Percentiles rank a stretch among this genome's conserved stretches.
These are phyloP conservation scores for Leptopilina drosophilae DNA, from an alignment of 2,888 invertebrate species.

Conservation along the genomic window DNA sequence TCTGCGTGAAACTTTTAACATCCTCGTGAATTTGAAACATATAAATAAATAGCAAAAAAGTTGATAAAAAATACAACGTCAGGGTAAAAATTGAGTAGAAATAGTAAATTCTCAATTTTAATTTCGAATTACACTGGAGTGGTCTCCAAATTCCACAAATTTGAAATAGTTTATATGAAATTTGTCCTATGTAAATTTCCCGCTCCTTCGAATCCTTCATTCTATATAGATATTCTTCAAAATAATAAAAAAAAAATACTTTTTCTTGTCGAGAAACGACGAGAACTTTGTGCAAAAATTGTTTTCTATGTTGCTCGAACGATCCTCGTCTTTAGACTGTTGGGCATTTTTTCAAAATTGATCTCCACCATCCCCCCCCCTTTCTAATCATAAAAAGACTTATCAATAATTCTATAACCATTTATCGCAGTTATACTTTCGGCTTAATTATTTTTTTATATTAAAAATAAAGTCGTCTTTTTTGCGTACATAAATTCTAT, in stretches of 20 bases:
- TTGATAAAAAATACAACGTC: background rate
- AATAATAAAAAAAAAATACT: background rate
- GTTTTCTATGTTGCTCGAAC: background rate
- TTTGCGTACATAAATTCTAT: background rate
- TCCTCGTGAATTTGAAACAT: background rate
- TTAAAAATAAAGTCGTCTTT: background rate
- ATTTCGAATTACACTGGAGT: background rate
- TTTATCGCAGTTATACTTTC: background rate
- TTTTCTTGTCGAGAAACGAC: background rate
- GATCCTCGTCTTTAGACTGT: background rate
- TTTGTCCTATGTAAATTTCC: background rate
- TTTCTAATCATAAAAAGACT: background rate
- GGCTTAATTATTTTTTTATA: background rate
- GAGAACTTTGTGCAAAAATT: background rate
- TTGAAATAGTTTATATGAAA: background rate
- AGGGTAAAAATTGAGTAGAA: background rate
- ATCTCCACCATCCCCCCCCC: background rate
- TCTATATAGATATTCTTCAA: background rate
- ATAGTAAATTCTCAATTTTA: background rate
- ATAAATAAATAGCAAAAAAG: background rate
- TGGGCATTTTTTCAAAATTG: background rate
- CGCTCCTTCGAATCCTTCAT: background rate
- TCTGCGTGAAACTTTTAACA: background rate
- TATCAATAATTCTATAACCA: background rate
- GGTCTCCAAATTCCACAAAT: slow-evolving; percentile 3